Conservation (phyloP, 2,797 vertebrate species). For the Dipus sagitta region DNA sequence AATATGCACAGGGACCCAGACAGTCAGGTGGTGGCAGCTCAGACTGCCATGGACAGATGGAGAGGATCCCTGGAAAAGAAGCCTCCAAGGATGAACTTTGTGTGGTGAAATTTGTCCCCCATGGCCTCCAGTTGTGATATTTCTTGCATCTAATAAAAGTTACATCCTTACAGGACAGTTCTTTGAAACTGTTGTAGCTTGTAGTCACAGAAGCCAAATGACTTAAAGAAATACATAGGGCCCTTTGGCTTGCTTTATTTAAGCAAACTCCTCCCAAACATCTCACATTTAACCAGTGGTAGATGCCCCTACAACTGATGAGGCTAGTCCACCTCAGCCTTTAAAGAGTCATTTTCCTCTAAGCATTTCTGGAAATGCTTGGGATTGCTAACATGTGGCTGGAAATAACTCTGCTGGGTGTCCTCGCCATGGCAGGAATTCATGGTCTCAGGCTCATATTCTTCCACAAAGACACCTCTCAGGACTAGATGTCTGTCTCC, state of each 20-base stretch:
- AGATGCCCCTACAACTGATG: neutral
- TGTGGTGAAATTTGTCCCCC: neutral
- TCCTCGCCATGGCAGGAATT: neutral
- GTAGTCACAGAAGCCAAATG: neutral
- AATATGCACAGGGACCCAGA: neutral
- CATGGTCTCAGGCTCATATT: neutral
- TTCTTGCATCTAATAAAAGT: conserved; percentile 55
- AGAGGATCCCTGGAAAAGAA: neutral
- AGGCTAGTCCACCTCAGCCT: conserved; percentile 4
- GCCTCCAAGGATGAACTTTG: conserved; percentile 21
- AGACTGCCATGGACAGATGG: neutral
- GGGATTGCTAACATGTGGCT: neutral
- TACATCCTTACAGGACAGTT: neutral
- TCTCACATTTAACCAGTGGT: neutral
- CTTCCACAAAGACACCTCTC: neutral
- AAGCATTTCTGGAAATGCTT: conserved; percentile 62
- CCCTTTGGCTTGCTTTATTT: conserved; percentile 18
- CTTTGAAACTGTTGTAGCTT: conserved; percentile 26
- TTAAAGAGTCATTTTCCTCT: conserved; percentile 38
- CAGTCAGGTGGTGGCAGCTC: neutral
- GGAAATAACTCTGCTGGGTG: neutral
- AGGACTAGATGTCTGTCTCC: neutral
- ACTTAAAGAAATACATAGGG: neutral
- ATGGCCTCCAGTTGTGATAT: neutral
- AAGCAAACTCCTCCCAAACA: conserved; percentile 40